Percentiles rank a stretch among this genome's conserved stretches.
Evolutionary conservation across 2,888 invertebrate genomes (phyloP).

Genomic region (Drosophila planitibia): DNA sequence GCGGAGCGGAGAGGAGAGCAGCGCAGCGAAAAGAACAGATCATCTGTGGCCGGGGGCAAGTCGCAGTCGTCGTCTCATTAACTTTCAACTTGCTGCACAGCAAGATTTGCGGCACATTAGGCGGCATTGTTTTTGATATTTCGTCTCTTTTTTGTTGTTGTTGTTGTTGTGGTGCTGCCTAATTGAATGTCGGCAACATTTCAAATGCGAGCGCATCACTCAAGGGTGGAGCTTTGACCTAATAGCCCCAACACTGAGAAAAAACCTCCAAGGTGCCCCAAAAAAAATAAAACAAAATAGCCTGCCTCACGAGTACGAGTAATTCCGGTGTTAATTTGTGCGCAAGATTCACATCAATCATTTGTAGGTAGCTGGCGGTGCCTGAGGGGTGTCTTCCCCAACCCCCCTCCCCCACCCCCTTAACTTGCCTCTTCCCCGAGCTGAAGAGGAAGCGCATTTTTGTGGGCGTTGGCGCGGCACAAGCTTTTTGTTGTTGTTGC

Average conservation of each 20-base stretch:
- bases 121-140: slow-evolving; percentile 55
- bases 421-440: not conserved
- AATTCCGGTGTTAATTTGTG: slow-evolving; percentile 84
- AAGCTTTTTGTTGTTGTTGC: slow-evolving; percentile 49
- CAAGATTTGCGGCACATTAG: slow-evolving; percentile 49
- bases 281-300: not conserved
- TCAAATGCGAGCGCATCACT: slow-evolving; percentile 70
- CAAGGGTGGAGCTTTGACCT: slow-evolving; percentile 48
- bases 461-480: slow-evolving; percentile 74
- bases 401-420: too few species aligned
- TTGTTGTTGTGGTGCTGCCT: slow-evolving; percentile 32
- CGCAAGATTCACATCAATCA: slow-evolving; percentile 81
- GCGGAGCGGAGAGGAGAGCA: not conserved
- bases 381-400: slow-evolving; percentile 4
- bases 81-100: slow-evolving; percentile 52
- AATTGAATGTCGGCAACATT: slow-evolving; percentile 79
- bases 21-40: not conserved
- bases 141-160: slow-evolving; percentile 20
- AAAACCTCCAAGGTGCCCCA: slow-evolving; percentile 1
- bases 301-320: slow-evolving; percentile 61
- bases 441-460: slow-evolving; percentile 52
- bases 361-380: slow-evolving; percentile 39
- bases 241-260: slow-evolving; percentile 40
- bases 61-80: slow-evolving; percentile 75
- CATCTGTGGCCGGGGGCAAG: slow-evolving; percentile 46